A percentile compares a stretch with the other conserved stretches of the same genome.
Evolutionary conservation across 2,888 invertebrate genomes (phyloP).

Genomic region (Morinoia aosen): DNA sequence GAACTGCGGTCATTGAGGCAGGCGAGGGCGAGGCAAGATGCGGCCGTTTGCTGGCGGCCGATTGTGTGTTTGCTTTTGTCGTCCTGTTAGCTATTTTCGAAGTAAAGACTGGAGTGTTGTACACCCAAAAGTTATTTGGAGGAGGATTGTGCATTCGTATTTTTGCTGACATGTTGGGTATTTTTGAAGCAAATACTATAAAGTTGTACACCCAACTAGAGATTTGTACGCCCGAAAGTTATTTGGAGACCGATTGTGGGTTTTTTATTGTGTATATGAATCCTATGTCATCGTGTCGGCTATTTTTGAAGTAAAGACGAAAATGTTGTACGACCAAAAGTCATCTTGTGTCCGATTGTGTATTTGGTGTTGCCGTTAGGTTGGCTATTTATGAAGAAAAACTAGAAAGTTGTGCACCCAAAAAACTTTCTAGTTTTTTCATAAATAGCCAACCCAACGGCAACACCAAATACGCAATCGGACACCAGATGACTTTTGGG

Average conservation of each 20-base stretch:
- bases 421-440: neutral
- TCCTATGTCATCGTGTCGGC: neutral
- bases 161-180: too few species aligned
- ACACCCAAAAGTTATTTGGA: too few species aligned
- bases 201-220: too few species aligned
- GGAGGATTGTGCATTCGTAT: too few species aligned
- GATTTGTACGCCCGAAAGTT: too few species aligned
- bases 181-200: too few species aligned
- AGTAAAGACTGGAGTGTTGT: neutral
- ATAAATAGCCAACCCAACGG: neutral
- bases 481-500: neutral
- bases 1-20: constrained; percentile 40
- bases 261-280: neutral
- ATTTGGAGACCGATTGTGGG: neutral
- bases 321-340: neutral
- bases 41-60: neutral
- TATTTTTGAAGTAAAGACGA: neutral
- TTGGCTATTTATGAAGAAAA: neutral
- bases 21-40: neutral
- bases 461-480: neutral
- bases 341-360: neutral
- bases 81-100: neutral
- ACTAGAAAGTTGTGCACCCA: too few species aligned
- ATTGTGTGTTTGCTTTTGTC: neutral
- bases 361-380: neutral